Evolutionary conservation across 1,140 invertebrate genomes (phyloP).

Genomic region (Eumeta japonica): DNA sequence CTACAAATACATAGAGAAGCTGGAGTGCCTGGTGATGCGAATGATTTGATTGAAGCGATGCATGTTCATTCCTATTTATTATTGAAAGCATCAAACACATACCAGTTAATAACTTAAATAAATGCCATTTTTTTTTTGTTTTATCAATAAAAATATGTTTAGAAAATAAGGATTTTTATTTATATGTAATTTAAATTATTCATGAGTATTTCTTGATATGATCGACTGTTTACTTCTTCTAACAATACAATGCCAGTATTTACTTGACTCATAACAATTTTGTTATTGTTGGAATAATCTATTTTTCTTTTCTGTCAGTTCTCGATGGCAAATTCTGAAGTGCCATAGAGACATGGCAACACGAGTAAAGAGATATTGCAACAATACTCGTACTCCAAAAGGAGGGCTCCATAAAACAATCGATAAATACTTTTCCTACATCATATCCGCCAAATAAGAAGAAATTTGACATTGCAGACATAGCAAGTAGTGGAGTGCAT

Average conservation of each 20-base stretch:
- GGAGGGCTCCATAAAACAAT: slow-evolving; percentile 33
- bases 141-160: background rate
- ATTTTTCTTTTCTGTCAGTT: slow-evolving; percentile 16
- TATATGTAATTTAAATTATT: background rate
- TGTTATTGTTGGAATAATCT: too few relatives aligned
- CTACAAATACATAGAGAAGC: slow-evolving; percentile 69
- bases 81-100: slow-evolving; percentile 78
- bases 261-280: too few relatives aligned
- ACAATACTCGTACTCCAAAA: slow-evolving; percentile 28
- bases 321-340: slow-evolving; percentile 36
- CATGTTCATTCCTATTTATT: slow-evolving; percentile 85
- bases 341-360: slow-evolving; percentile 44
- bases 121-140: background rate
- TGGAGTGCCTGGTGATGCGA: slow-evolving; percentile 62
- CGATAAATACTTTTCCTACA: slow-evolving; percentile 63
- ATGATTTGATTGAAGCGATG: slow-evolving; percentile 70
- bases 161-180: background rate
- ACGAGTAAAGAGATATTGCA: slow-evolving; percentile 33
- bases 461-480: slow-evolving; percentile 81
- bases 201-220: background rate
- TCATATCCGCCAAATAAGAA: slow-evolving; percentile 79
- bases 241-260: too few relatives aligned
- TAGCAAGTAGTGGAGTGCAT: slow-evolving; percentile 68
- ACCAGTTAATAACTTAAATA: slow-evolving; percentile 61
- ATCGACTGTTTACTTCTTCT: too few relatives aligned